Evolutionary conservation across 30 jellyfish, hydroid and myxozoan genomes (phyloP).

Genomic region (Sanderia malayensis): DNA sequence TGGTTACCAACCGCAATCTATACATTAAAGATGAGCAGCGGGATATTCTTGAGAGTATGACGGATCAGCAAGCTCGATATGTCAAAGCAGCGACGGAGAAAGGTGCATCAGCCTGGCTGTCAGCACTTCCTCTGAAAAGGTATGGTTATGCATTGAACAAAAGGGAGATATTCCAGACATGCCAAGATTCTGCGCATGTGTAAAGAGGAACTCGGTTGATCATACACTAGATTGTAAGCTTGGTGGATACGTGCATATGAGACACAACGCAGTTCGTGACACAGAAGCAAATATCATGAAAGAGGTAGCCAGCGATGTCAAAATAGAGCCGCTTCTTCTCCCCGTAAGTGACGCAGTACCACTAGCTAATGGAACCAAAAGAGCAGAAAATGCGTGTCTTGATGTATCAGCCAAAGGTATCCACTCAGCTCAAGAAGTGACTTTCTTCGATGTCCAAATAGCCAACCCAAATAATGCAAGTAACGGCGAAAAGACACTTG

Average conservation of each 20-base stretch:
- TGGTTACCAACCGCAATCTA: slow-evolving; percentile 2
- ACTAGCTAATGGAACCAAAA: neutral
- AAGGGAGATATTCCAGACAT: neutral
- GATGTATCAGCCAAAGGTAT: slow-evolving; percentile 3
- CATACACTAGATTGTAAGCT: neutral
- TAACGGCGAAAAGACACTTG: slow-evolving; percentile 1
- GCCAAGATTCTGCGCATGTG: slow-evolving; percentile 6
- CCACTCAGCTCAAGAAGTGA: slow-evolving; percentile 2
- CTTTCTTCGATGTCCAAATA: neutral
- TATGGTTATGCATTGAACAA: slow-evolving; percentile 1
- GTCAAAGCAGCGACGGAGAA: too few species aligned
- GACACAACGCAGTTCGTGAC: slow-evolving; percentile 5
- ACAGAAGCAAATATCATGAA: neutral
- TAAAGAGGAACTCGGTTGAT: neutral
- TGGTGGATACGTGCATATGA: neutral
- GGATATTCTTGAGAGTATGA: neutral
- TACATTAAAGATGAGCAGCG: neutral
- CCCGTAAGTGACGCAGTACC: slow-evolving; percentile 4
- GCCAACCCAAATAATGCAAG: slow-evolving; percentile 1
- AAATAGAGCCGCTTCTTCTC: slow-evolving; percentile 4
- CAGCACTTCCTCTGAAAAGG: slow-evolving; percentile 3
- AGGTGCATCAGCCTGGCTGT: slow-evolving; percentile 9
- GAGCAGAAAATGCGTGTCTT: slow-evolving; percentile 2
- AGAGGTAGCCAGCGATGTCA: slow-evolving; percentile 6
- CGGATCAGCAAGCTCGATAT: neutral